phyloP scores from a whole-genome alignment of 2,888 invertebrate species.

The Meghimatium bilineatum region DNA sequence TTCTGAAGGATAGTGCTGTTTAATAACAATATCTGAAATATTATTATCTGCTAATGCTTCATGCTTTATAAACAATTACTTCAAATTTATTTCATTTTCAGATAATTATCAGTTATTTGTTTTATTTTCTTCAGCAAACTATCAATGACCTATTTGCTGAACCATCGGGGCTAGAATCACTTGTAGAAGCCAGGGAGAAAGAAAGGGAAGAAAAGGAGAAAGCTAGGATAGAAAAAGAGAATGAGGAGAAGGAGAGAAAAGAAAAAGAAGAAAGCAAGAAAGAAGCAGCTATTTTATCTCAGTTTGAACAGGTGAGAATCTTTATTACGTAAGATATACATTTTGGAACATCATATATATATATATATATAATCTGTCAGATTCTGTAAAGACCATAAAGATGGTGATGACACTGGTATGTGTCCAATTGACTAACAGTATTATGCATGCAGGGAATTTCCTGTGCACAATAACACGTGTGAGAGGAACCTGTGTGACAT shows the following conservation, averaged over 20 bases:
- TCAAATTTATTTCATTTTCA: neutral
- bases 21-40: no score
- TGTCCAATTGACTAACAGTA: no score
- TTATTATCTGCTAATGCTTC: no score
- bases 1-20: no score
- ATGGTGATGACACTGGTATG: no score
- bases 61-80: neutral
- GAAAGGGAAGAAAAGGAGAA: slow-evolving; percentile 54
- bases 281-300: slow-evolving; percentile 64
- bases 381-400: no score
- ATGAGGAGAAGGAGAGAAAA: slow-evolving; percentile 81
- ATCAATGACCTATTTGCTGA: slow-evolving; percentile 93
- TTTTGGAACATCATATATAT: no score
- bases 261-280: slow-evolving; percentile 77
- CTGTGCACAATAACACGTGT: no score
- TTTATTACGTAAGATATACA: no score
- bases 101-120: neutral
- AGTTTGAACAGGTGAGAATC: slow-evolving; percentile 75
- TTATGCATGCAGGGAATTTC: no score
- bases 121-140: slow-evolving; percentile 84
- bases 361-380: no score
- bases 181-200: slow-evolving; percentile 80
- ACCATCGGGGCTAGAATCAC: slow-evolving; percentile 80
- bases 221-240: slow-evolving; percentile 32
- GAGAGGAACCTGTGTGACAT: no score